Evolutionary conservation across 2,113 vertebrate genomes (phyloP), one percentile per base, ranked within the genome.

Genomic region (Rhombomys opimus): DNA sequence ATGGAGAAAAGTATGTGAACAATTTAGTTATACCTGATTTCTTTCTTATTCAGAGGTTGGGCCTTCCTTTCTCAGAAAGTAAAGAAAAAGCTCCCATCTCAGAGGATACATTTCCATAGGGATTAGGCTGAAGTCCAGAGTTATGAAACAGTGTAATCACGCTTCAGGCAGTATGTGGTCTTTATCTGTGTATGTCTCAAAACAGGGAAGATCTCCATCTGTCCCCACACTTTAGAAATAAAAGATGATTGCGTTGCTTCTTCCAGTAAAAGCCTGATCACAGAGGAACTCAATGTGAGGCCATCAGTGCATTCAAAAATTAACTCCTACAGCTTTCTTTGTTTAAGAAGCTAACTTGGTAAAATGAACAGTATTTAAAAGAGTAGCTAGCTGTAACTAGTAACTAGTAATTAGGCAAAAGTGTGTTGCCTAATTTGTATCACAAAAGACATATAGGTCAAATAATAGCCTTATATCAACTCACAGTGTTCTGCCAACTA

Each of bases 91-190:
- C 35, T 82, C 5, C 1, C 10, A 6, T 14, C 18, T 81, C 78
- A 22, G 78, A 59, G 54, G 54, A 82, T 23, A 3, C 38, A 4
- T 38, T 82, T 27, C 27, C 50, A 80, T 80, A 57, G 77, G 54
- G 77, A 80, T 57, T 57, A 57, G 77, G 77, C 46, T 81, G 72
- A 86, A 50, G 22, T 72, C 13, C 13, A 7, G 76, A 15, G 87
- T 78, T 96, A n/a, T 81, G 67, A 87, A 75, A 96, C 82, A 87
- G 18, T 46, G 38, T 46, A 84, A 57, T 90, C 59, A 35, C 23
- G 82, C 14, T 87, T 22, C 72, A 61, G 50, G 22, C 84, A 91
- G 67, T 89, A 46, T 93, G 54, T 67, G 14, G 27, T 73, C 68
- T 82, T 95, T 76, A 90, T 80, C 32, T 57, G 75, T 7, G 38